Evolutionary conservation across 2,113 vertebrate species (phyloP).

Genomic region (Notechis scutatus): DNA sequence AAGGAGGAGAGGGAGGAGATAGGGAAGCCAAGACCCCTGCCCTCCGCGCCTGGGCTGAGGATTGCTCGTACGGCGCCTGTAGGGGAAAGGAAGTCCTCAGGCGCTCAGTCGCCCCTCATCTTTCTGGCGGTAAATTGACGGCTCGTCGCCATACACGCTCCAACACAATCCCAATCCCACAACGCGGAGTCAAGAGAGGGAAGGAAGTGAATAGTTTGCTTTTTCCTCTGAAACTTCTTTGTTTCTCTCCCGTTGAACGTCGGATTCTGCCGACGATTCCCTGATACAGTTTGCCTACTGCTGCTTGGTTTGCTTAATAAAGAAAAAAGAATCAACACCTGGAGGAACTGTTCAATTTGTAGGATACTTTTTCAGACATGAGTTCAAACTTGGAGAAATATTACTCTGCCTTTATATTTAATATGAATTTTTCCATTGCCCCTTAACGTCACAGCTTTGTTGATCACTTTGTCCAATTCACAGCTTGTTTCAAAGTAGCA

Average conservation of each 20-base stretch:
- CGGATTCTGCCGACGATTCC: neutral
- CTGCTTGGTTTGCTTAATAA: neutral
- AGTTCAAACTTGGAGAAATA: neutral
- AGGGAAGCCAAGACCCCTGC: neutral
- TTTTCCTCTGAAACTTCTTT: neutral
- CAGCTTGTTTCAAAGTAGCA: fast-evolving
- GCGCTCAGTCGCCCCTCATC: no score
- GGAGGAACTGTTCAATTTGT: neutral
- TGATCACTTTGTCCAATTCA: neutral
- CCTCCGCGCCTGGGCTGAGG: fast-evolving
- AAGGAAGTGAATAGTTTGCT: neutral
- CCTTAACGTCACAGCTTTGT: slow-evolving; percentile 17
- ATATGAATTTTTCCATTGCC: neutral
- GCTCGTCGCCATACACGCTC: neutral
- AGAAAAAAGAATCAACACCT: neutral
- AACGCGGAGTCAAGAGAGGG: neutral
- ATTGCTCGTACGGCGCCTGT: neutral
- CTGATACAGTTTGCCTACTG: neutral
- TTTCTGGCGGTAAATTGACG: no score
- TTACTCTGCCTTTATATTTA: neutral
- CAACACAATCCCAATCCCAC: neutral
- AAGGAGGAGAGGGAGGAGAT: neutral
- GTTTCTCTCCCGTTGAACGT: neutral
- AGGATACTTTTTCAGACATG: neutral
- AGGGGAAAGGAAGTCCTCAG: neutral